phyloP scores from a whole-genome alignment of 2,113 vertebrate genomes.

The Cisticola juncidis region DNA sequence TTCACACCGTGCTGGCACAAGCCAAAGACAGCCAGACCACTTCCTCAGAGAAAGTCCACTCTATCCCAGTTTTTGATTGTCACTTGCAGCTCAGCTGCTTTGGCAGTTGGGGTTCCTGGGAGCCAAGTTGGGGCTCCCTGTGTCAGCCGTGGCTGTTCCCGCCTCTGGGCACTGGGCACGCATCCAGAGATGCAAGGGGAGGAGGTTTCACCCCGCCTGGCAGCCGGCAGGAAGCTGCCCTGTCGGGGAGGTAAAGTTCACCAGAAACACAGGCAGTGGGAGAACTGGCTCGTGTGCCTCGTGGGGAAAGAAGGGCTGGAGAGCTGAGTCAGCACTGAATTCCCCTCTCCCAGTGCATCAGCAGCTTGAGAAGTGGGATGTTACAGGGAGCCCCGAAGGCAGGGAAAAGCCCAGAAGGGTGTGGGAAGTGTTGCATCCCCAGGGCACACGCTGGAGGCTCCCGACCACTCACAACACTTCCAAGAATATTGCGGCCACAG shows the following conservation, averaged over 20 bases:
- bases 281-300: background rate
- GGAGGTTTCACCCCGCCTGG: background rate
- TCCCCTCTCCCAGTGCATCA: background rate
- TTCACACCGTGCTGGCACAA: background rate
- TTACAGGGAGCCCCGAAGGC: background rate
- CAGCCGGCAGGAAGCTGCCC: constrained; percentile 2
- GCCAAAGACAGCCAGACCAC: background rate
- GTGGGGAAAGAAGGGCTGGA: background rate
- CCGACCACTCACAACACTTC: accelerated
- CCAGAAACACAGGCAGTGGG: background rate
- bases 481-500: accelerated
- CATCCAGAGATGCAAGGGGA: background rate
- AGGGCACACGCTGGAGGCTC: background rate
- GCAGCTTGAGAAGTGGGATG: background rate
- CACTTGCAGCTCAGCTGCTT: background rate
- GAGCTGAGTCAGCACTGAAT: constrained; percentile 1
- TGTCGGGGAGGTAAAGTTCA: constrained; percentile 19
- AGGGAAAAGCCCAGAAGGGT: background rate
- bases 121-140: background rate
- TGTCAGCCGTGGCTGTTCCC: background rate
- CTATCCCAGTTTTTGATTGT: background rate
- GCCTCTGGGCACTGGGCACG: accelerated
- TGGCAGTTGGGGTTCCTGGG: background rate
- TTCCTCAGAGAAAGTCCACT: background rate
- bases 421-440: background rate